Base-by-base conservation (phyloP, 1,140 invertebrate species). In the Drosophila cardini region DNA sequence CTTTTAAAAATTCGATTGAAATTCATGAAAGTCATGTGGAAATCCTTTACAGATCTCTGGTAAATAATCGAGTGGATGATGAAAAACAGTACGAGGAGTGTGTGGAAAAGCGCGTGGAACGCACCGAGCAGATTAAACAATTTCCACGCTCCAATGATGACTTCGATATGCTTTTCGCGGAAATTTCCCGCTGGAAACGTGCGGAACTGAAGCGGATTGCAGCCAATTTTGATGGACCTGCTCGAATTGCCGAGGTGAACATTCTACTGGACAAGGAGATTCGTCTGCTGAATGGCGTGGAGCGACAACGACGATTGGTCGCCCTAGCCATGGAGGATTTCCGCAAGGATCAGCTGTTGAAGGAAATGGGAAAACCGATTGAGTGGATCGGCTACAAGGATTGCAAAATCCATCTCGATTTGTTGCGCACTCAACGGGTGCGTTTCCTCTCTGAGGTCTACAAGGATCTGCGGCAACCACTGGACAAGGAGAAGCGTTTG, bases 191-290 rank as follows among this genome's bases (percentile, higher is more conserved):
- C 18, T 95, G 95, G 94, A 94, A 93, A 71, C 83, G 89, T 13
- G 92, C 93, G 2, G 93, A 94, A 48, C 80, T 93, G 0, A 92
- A 93, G 50, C 77, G 93, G 2, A 93, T 94, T 52, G 92, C 92
- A 4, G 85, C 76, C 7, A 91, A 91, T 58, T 92, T 93, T 68
- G 94, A 93, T 18, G 93, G 93, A 2, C 92, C 93, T 1, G 90
- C 93, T 0, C 93, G 93, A 65, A 93, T 93, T 2, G 92, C 94
- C 0, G 93, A 94, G 79, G 93, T 94, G 60, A 93, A 93, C 64
- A 80, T 93, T 21, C 79, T 95, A 21, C 86, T 95, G 2, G 93
- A 94, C 21, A 94, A 94, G 76, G 94, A 94, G 60, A 93, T 95
- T n/a, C 91, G 93, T 55, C 92, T 95, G 76, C 77, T 95, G 1